Percentiles rank a stretch among this genome's conserved stretches.
phyloP scores from a whole-genome alignment of 2,797 vertebrate genomes.

The Amazona finschi region DNA sequence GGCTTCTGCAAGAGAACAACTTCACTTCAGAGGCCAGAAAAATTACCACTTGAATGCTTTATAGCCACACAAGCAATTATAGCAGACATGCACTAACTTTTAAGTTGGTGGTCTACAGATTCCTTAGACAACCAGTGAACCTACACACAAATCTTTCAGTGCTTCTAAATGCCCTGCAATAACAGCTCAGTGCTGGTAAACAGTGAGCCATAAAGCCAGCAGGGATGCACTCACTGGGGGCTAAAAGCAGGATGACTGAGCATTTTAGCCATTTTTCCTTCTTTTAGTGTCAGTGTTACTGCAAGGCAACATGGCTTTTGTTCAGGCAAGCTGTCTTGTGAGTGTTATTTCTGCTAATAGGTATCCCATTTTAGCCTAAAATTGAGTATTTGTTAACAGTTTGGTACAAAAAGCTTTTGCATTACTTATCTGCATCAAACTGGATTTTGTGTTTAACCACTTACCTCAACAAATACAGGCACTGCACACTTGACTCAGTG shows the following conservation, averaged over 20 bases:
- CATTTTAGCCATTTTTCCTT: neutral
- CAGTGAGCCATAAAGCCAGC: neutral
- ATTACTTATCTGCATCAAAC: neutral
- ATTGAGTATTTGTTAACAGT: neutral
- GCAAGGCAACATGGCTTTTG: neutral
- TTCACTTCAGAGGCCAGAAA: neutral
- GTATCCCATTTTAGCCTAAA: neutral
- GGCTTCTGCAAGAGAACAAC: neutral
- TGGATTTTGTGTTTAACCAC: neutral
- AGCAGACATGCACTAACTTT: slow-evolving; percentile 21
- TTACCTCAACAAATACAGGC: neutral
- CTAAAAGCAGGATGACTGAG: slow-evolving; percentile 12
- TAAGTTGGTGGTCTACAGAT: neutral
- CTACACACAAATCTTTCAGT: slow-evolving; percentile 5
- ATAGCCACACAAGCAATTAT: slow-evolving; percentile 1
- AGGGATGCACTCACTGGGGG: neutral
- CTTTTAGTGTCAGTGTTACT: neutral
- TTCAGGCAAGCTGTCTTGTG: neutral
- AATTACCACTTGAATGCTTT: slow-evolving; percentile 30
- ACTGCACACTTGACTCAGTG: neutral
- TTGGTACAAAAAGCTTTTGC: neutral
- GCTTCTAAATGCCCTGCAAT: neutral
- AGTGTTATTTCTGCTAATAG: neutral
- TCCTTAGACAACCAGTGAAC: slow-evolving; percentile 7
- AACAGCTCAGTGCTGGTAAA: neutral